Conservation (phyloP, 1,140 invertebrate genomes). For the Venturia canescens region DNA sequence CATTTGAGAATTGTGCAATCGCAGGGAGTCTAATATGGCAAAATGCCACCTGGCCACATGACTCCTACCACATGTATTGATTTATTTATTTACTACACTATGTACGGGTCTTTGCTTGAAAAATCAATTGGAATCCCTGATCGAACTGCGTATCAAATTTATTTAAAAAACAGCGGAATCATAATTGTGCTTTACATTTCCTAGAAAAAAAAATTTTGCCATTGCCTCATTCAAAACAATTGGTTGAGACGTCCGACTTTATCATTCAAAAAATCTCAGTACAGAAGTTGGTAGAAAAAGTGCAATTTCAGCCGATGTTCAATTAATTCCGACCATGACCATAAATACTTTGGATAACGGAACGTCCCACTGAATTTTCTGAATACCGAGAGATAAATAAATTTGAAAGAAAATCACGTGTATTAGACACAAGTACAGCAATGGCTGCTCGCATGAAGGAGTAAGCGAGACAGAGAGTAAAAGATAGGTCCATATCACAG, state of each 20-base stretch:
- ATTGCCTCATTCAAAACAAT: no score
- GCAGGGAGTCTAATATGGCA: slow-evolving; percentile 60
- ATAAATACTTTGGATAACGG: background rate
- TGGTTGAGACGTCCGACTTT: no score
- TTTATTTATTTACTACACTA: slow-evolving; percentile 38
- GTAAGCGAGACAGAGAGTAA: background rate
- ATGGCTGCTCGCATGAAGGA: slow-evolving; percentile 63
- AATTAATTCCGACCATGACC: no score
- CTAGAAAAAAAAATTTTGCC: no score
- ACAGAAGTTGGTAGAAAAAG: no score
- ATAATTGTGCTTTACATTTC: no score
- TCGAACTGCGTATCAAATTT: no score
- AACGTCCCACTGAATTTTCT: background rate
- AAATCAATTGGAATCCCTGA: slow-evolving; percentile 13
- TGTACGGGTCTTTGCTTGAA: background rate
- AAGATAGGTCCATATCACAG: slow-evolving; percentile 73
- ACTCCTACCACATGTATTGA: slow-evolving; percentile 49
- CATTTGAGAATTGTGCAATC: slow-evolving; percentile 41
- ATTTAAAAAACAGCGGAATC: no score
- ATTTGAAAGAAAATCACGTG: slow-evolving; percentile 38
- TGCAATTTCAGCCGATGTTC: no score
- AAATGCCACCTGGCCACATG: slow-evolving; percentile 61
- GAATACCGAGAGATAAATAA: slow-evolving; percentile 17
- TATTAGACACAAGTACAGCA: slow-evolving; percentile 56
- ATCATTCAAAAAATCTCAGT: no score